Conservation (phyloP, 1,140 invertebrate genomes). For the Drosophila pallidifrons region DNA sequence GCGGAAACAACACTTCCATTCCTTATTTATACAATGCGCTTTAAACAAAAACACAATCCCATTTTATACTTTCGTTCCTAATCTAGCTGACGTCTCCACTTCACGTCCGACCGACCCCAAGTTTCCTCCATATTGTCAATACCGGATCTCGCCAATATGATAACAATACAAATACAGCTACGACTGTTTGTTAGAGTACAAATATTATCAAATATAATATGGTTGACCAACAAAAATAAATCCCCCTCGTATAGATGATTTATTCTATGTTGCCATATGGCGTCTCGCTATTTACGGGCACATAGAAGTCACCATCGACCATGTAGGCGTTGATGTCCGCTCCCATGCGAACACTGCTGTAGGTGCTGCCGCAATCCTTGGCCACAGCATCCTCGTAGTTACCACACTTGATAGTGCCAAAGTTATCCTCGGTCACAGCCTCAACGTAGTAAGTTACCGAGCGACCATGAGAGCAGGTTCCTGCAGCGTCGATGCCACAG, state of each 20-base stretch:
- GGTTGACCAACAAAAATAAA: not conserved
- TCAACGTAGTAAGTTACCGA: conserved; percentile 70
- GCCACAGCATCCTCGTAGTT: conserved; percentile 35
- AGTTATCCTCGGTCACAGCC: conserved; percentile 48
- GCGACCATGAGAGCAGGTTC: conserved; percentile 76
- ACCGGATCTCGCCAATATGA: conserved; percentile 11
- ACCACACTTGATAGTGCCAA: conserved; percentile 41
- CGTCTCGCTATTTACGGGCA: conserved; percentile 46
- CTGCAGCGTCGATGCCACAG: conserved; percentile 83
- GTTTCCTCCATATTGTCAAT: conserved; percentile 7
- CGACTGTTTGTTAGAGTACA: not conserved
- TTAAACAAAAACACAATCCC: not conserved
- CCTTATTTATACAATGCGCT: conserved; percentile 22
- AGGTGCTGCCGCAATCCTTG: conserved; percentile 48
- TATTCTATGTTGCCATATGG: conserved; percentile 36
- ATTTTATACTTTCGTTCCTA: conserved; percentile 4
- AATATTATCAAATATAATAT: conserved; percentile 12
- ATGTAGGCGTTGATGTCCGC: conserved; percentile 35
- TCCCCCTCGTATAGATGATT: not conserved
- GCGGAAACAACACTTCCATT: conserved; percentile 25
- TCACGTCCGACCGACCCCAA: conserved; percentile 18
- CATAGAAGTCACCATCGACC: conserved; percentile 44
- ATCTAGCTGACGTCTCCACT: conserved; percentile 34
- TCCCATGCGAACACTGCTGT: conserved; percentile 57
- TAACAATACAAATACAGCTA: conserved; percentile 9